Evolutionary conservation across 2,113 vertebrate genomes (phyloP).

Genomic region (Coptodon bakossiorum): DNA sequence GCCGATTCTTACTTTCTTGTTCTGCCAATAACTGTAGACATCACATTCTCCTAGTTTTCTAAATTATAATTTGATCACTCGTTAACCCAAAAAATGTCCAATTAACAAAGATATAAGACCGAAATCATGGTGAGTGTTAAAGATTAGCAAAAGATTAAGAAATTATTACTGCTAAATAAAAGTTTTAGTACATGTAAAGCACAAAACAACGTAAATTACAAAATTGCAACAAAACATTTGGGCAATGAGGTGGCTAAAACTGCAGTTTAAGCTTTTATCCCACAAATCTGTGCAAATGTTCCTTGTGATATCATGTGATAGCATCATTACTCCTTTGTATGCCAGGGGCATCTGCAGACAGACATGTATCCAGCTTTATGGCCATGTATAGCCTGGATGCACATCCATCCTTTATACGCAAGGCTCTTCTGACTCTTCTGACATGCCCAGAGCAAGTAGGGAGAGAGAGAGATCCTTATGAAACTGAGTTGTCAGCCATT

Average conservation of each 20-base stretch:
- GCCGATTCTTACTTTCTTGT: not conserved
- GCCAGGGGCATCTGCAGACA: not conserved
- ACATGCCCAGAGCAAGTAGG: not conserved
- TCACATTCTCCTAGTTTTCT: not conserved
- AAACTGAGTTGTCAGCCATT: constrained; percentile 64
- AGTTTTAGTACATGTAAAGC: not conserved
- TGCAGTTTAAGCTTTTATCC: not conserved
- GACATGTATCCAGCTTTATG: not conserved
- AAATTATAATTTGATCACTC: not conserved
- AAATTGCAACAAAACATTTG: not conserved
- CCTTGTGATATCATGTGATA: not conserved
- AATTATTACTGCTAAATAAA: not conserved
- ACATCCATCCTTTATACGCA: not conserved
- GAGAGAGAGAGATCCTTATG: constrained; percentile 8
- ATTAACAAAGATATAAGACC: not conserved
- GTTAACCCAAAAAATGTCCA: not conserved
- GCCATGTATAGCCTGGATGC: not conserved
- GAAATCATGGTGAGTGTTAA: not conserved
- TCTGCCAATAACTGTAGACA: not conserved
- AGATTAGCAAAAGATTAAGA: not conserved
- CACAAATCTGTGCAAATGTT: not conserved
- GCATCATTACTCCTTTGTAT: not conserved
- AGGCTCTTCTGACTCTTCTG: not conserved
- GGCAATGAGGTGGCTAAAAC: not conserved
- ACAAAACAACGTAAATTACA: not conserved